A percentile compares a stretch with the other conserved stretches of the same genome.
These are phyloP conservation scores for Pollenia griseotomentosa DNA, from an alignment of 2,888 invertebrate genomes.

Conservation along the genomic window DNA sequence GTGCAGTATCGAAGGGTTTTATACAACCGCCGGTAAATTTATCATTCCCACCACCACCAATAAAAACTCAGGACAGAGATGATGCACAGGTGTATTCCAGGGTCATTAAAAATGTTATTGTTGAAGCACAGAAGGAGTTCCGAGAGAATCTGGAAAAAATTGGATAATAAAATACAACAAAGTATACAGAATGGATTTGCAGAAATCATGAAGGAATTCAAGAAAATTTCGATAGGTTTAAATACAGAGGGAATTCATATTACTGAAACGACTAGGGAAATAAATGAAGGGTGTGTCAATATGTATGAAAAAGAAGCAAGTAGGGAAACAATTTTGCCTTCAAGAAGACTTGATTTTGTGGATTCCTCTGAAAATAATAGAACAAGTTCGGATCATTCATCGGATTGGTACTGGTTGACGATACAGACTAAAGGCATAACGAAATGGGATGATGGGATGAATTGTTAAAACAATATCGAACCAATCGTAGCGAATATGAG, in stretches of 20 bases:
- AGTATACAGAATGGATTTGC: background rate
- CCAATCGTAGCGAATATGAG: conserved; percentile 19
- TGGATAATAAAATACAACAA: background rate
- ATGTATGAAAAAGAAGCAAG: background rate
- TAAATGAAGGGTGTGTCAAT: background rate
- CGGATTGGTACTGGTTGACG: conserved; percentile 12
- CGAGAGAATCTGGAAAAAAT: background rate
- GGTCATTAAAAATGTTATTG: background rate
- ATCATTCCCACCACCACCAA: background rate
- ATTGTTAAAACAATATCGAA: conserved; percentile 14
- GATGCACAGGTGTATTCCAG: background rate
- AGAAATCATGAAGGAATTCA: background rate
- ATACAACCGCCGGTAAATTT: background rate
- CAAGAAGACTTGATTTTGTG: background rate
- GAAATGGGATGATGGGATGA: background rate
- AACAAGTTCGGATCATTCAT: background rate
- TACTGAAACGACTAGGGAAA: background rate
- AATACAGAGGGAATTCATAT: background rate
- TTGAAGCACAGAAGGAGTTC: background rate
- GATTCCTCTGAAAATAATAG: background rate
- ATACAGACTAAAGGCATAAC: background rate
- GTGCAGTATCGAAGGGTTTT: too few species aligned
- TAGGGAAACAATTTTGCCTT: background rate
- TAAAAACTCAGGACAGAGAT: background rate
- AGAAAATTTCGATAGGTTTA: background rate